Evolutionary conservation across 2,797 vertebrate genomes (phyloP).

Genomic region (Sebastes hubbsi): DNA sequence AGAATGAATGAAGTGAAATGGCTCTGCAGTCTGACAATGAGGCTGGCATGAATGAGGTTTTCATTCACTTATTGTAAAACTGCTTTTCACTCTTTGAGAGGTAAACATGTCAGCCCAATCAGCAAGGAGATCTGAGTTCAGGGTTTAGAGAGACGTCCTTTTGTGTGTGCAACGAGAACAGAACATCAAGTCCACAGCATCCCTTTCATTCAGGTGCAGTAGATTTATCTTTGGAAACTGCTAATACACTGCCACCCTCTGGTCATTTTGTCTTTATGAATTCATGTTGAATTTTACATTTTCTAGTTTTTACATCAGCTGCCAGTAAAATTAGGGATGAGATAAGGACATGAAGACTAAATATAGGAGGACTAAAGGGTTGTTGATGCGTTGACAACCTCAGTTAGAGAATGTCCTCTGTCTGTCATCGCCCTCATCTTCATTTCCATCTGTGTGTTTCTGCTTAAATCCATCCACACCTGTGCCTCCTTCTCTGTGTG

Average conservation of each 20-base stretch:
- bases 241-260: slow-evolving; percentile 38
- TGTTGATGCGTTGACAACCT: slow-evolving; percentile 15
- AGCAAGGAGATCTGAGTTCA: background rate
- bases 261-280: slow-evolving; percentile 1
- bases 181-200: slow-evolving; percentile 24
- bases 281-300: background rate
- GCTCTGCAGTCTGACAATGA: background rate
- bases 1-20: background rate
- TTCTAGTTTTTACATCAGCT: background rate
- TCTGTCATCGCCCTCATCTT: background rate
- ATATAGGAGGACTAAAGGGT: background rate
- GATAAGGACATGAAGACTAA: background rate
- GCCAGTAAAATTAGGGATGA: background rate
- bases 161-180: background rate
- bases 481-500: background rate
- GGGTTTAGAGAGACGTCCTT: background rate
- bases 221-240: background rate
- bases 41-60: background rate
- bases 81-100: background rate
- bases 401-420: background rate
- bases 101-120: background rate
- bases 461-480: background rate
- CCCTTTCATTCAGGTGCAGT: background rate
- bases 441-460: background rate
- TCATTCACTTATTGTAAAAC: too few species aligned